Base-by-base conservation (phyloP, 2,888 invertebrate genomes). In the Asteroscopus sphinx region DNA sequence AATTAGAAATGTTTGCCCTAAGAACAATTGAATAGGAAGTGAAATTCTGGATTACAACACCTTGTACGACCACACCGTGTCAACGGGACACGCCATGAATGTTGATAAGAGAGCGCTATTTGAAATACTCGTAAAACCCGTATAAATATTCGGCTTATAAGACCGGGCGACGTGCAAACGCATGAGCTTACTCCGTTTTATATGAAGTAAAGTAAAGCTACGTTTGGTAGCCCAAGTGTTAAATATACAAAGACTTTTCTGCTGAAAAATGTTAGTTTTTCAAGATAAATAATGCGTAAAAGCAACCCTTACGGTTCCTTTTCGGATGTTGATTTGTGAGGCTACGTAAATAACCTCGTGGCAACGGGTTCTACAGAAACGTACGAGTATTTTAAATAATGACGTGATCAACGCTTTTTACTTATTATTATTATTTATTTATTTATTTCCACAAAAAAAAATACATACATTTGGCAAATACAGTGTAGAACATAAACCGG, bases 111-210 rank as follows among this genome's bases (percentile, higher is more conserved):
- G 67, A 40, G 54, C 49, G 62, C 65, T 68, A 73, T 79, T 74
- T 72, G 61, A 65, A 74, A 76, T 68, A 68, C 47, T 65, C 76
- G 72, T 79, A 78, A 81, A 79, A 77, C 71, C 69, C 65, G 68
- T 65, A 77, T 76, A 82, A 78, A 80, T 78, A 81, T 80, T 68
- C 79, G 64, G 44, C 47, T 47, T 62, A 68, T 57, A 57, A 60
- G 66, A 47, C 44, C 25, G 30, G 30, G 35, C 55, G 55, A 67
- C 64, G 63, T 61, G 63, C 41, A 45, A 47, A 58, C 49, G 47
- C 64, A 63, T 64, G 51, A 62, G 37, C 52, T 49, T 44, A 51
- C 45, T 40, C 55, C 35, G 28, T 66, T 64, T 60, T 60, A 59
- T 42, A 37, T 32, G 45, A 45, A 55, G 46, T 48, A 52, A 62